Conservation (phyloP, 2,888 invertebrate genomes). For the Acanthosoma haemorrhoidale region DNA sequence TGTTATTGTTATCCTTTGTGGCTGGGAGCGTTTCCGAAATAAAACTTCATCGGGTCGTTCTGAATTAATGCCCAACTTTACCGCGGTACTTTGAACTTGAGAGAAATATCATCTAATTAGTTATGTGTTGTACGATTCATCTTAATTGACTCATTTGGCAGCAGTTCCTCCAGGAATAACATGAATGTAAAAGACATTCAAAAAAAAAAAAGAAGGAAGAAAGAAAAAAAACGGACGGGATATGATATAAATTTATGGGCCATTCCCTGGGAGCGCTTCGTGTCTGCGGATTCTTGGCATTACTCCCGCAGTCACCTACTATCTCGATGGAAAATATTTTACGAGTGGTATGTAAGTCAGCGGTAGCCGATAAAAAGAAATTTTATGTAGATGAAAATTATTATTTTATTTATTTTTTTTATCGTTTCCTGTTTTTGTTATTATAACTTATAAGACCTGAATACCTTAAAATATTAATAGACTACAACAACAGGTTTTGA, state of each 20-base stretch:
- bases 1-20: neutral
- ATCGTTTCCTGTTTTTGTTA: too few species aligned
- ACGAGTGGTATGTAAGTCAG: too few species aligned
- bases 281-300: neutral
- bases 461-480: too few species aligned
- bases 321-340: too few species aligned
- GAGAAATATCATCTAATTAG: neutral
- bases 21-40: neutral
- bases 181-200: neutral
- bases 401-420: too few species aligned
- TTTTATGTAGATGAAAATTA: too few species aligned
- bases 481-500: too few species aligned
- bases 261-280: neutral
- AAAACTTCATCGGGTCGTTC: neutral
- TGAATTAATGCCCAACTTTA: neutral
- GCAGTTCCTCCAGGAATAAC: neutral
- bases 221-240: neutral
- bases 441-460: too few species aligned
- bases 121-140: neutral
- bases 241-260: neutral
- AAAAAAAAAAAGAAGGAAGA: neutral
- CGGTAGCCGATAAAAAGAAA: too few species aligned
- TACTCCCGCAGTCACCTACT: neutral
- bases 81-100: neutral
- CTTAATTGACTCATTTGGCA: constrained; percentile 1